Evolutionary conservation across 2,888 invertebrate genomes (phyloP), one percentile per base, ranked within the genome.

Genomic region (Chrysotoxum bicinctum): DNA sequence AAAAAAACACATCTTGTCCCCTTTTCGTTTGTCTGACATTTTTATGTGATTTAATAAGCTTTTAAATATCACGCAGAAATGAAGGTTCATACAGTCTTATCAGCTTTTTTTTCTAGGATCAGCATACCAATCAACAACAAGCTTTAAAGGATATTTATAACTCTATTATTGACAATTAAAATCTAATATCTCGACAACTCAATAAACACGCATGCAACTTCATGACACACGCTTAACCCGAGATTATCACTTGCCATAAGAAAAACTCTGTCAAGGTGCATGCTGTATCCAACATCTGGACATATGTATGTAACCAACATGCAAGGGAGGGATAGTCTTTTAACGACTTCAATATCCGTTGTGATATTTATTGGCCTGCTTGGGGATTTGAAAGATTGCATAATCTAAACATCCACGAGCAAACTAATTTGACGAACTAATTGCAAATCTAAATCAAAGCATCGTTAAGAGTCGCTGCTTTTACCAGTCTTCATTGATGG

Each of bases 391-490:
- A 54, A 60, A 45, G 32, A 73, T 83, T 83, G 40, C 83, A 83
- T 40, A 79, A 78, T 48, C 54, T 12, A n/a, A 35, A 12, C 8
- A 43, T 43, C 43, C 14, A 21, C 60, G 0, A 21, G 7, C 54
- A 48, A 48, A 68, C 83, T 68, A 74, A 77, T 82, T 77, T 82
- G 73, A 68, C 23, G 68, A 58, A 64, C 79, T 69, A 78, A 83
- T 79, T 83, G 74, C 68, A 68, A 79, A 74, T 78, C 78, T 78
- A 78, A 83, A 78, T 83, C 83, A 74, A 74, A 56, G 66, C 73
- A 48, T 78, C 21, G 58, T 82, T 70, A 81, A 26, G 26, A n/a
- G n/a, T n/a, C n/a, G n/a, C 40, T 16, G 21, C 35, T 14, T 35
- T 58, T 21, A 19, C 19, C 12, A 37, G 30, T 7, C 16, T 21